Evolutionary conservation across 2,113 vertebrate genomes (phyloP).

Genomic region (Columbina picui): DNA sequence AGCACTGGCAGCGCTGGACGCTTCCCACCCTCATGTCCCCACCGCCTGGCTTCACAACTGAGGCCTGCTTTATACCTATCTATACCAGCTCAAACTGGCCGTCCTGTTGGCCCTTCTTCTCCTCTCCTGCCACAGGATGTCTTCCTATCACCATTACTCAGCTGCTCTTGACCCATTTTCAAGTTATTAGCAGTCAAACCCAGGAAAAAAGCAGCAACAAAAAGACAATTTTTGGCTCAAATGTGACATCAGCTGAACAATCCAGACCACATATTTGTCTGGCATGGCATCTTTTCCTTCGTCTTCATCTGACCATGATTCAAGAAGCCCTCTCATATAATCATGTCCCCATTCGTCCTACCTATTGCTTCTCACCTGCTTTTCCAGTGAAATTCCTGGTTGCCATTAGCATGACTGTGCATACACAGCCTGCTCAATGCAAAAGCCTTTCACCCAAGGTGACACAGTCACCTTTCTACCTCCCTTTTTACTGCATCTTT

Average conservation of each 20-base stretch:
- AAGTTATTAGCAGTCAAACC: neutral
- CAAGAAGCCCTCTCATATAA: neutral
- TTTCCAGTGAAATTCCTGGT: neutral
- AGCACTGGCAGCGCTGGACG: neutral
- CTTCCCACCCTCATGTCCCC: neutral
- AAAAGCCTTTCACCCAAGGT: neutral
- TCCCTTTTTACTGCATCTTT: neutral
- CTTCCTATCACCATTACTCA: neutral
- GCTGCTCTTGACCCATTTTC: neutral
- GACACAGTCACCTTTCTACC: neutral
- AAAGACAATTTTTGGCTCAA: neutral
- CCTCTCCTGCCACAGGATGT: neutral
- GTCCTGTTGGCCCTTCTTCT: neutral
- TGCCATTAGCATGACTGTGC: neutral
- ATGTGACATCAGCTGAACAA: accelerated
- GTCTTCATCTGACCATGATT: neutral
- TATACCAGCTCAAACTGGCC: neutral
- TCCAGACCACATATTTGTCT: neutral
- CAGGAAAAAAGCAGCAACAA: neutral
- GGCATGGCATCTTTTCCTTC: neutral
- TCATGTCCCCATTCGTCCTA: neutral
- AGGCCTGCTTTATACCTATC: neutral
- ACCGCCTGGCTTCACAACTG: neutral
- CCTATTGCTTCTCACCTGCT: neutral
- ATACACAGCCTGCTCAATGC: neutral